phyloP scores from a whole-genome alignment of 64 coral and sea anemone genomes.

The Platygyra sinensis region DNA sequence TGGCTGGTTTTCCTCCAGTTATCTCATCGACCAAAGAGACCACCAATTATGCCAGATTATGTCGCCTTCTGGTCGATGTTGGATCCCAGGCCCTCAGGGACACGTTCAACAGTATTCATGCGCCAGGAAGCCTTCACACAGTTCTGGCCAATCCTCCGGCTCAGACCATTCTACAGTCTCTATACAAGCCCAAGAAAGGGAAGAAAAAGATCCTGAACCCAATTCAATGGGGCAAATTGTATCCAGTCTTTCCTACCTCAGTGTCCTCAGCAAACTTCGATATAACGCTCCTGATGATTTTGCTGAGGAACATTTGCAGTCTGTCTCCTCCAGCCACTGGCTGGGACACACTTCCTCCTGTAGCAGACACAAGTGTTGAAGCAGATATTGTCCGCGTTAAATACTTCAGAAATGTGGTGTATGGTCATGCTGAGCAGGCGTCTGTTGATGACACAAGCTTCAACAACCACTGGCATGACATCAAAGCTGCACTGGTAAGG shows the following conservation, averaged over 20 bases:
- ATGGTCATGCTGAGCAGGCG: no score
- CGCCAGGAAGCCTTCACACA: not conserved
- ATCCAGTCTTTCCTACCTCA: not conserved
- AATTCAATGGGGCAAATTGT: constrained; percentile 5
- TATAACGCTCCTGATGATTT: not conserved
- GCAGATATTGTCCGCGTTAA: no score
- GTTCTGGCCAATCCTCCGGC: not conserved
- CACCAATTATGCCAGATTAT: not conserved
- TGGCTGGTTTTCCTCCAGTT: no score
- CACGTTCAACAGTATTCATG: not conserved
- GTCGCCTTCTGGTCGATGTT: constrained; percentile 11
- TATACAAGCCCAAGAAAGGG: not conserved
- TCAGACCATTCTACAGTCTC: not conserved
- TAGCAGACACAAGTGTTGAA: no score
- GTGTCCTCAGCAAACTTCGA: not conserved
- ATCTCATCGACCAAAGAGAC: no score
- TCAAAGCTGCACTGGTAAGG: not conserved
- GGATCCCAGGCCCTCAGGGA: not conserved
- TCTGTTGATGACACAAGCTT: not conserved
- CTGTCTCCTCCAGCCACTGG: not conserved
- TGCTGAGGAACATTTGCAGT: not conserved
- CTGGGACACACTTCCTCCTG: no score
- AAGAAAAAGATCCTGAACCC: not conserved
- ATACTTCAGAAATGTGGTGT: no score
- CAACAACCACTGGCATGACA: not conserved